phyloP scores from a whole-genome alignment of 2,888 invertebrate genomes.

The Cerceris rybyensis region DNA sequence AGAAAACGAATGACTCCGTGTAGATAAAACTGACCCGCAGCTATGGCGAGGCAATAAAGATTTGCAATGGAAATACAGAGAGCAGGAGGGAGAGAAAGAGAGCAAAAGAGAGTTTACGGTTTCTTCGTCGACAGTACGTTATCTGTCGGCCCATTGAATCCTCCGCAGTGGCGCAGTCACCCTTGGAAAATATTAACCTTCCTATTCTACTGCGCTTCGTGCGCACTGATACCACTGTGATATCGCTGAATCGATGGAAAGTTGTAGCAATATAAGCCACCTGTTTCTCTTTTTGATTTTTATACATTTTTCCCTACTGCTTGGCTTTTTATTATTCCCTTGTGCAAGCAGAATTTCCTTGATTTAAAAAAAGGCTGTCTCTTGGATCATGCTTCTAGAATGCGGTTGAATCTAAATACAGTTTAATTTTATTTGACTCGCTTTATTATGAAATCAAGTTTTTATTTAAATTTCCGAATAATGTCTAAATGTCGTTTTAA shows the following conservation, averaged over 20 bases:
- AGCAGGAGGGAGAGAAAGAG: too few species aligned
- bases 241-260: conserved; percentile 18
- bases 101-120: conserved; percentile 21
- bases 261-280: conserved; percentile 7
- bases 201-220: conserved; percentile 6
- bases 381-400: too few species aligned
- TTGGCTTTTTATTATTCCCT: not conserved
- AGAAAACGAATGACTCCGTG: conserved; percentile 58
- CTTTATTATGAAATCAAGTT: not conserved
- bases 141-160: conserved; percentile 43
- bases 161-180: conserved; percentile 11
- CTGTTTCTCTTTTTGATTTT: not conserved
- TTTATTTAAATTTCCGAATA: not conserved
- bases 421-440: too few species aligned
- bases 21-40: conserved; percentile 63
- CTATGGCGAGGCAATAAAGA: conserved; percentile 52
- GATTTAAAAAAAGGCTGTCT: too few species aligned
- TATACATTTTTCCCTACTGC: not conserved
- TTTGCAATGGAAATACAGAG: conserved; percentile 61
- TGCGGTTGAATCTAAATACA: too few species aligned
- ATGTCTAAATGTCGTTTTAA: not conserved
- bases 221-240: not conserved
- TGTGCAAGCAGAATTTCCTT: not conserved
- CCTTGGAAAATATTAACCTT: conserved; percentile 45
- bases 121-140: conserved; percentile 42